A percentile compares a stretch with the other conserved stretches of the same genome.
These are phyloP conservation scores for Euwallacea fornicatus DNA, from an alignment of 1,140 invertebrate genomes.

Conservation along the genomic window DNA sequence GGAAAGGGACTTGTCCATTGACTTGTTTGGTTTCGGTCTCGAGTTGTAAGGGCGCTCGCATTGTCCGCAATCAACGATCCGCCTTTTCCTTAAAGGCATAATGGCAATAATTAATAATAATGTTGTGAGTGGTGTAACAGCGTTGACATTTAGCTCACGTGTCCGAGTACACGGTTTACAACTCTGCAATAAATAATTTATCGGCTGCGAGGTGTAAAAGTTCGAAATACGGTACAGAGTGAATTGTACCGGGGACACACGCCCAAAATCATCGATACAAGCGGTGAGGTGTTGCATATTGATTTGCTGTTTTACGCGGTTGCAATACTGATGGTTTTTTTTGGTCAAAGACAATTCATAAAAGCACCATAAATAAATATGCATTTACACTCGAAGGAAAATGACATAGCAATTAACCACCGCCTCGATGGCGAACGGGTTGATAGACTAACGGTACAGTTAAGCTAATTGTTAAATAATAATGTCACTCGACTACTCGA, in stretches of 20 bases:
- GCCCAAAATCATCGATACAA: conserved; percentile 1
- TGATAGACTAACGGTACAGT: conserved; percentile 9
- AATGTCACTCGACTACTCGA: conserved; percentile 16
- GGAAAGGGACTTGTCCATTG: too few species aligned
- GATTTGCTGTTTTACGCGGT: too few species aligned
- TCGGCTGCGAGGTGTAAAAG: conserved; percentile 12
- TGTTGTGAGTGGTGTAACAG: conserved; percentile 5
- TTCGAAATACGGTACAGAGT: conserved; percentile 11
- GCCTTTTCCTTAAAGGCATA: too few species aligned
- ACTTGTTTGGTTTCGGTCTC: too few species aligned
- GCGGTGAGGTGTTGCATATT: too few species aligned
- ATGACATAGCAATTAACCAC: not conserved
- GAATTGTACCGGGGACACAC: not conserved
- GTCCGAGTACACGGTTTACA: conserved; percentile 19
- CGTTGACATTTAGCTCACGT: conserved; percentile 26
- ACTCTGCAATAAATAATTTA: conserved; percentile 18
- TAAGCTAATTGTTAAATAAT: conserved; percentile 19
- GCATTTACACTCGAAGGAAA: not conserved
- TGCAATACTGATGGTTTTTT: too few species aligned
- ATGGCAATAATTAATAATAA: not conserved
- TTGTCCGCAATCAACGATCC: too few species aligned
- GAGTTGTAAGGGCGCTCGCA: too few species aligned
- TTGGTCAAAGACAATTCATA: not conserved
- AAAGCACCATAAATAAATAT: not conserved
- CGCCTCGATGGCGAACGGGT: not conserved